phyloP scores from a whole-genome alignment of 2,113 vertebrate genomes.

The Anguilla japonica region DNA sequence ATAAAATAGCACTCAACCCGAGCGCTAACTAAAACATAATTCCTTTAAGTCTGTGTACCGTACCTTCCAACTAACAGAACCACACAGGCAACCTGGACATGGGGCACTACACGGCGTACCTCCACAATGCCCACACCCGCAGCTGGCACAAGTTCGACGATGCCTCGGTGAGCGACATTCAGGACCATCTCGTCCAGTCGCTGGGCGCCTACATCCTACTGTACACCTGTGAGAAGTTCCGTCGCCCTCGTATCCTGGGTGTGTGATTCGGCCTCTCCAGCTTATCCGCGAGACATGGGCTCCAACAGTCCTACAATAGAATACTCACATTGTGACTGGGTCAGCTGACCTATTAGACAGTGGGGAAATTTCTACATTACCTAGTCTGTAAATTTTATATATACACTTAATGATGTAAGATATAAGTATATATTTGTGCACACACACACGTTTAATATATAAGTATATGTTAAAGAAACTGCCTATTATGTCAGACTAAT shows the following conservation, averaged over 20 bases:
- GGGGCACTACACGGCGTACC: constrained; percentile 85
- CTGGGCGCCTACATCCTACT: constrained; percentile 78
- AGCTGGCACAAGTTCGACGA: constrained; percentile 83
- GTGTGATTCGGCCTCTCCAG: constrained; percentile 30
- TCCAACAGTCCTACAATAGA: background rate
- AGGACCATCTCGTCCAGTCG: constrained; percentile 68
- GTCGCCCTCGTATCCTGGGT: constrained; percentile 49
- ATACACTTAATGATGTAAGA: background rate
- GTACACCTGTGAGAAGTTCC: constrained; percentile 70
- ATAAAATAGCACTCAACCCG: background rate
- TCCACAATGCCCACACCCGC: constrained; percentile 65
- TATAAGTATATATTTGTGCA: too few relatives aligned
- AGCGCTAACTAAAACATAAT: background rate
- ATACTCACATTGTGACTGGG: too few relatives aligned
- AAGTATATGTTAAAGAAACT: background rate
- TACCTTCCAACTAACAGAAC: constrained; percentile 66
- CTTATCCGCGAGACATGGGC: background rate
- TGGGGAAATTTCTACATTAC: background rate
- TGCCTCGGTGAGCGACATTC: constrained; percentile 62
- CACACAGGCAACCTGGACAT: constrained; percentile 79
- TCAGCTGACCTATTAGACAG: background rate
- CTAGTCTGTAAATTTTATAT: background rate
- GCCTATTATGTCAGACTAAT: constrained; percentile 13
- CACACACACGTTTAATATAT: too few relatives aligned
- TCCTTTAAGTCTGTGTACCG: background rate